These are phyloP conservation scores for Zeuzera pyrina DNA, from an alignment of 2,888 invertebrate species.

Conservation along the genomic window DNA sequence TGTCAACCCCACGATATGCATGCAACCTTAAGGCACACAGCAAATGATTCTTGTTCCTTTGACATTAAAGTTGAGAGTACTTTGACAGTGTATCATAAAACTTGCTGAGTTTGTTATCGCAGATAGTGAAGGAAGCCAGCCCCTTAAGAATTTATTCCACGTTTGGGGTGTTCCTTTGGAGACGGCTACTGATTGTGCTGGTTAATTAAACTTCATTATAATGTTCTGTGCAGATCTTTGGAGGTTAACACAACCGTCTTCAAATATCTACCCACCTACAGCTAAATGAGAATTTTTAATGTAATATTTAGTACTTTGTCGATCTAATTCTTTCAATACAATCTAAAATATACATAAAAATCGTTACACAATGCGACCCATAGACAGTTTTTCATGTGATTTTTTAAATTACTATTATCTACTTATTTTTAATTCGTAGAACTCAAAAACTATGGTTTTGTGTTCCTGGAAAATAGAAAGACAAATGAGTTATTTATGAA, in stretches of 20 bases:
- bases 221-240: conserved; percentile 40
- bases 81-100: conserved; percentile 8
- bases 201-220: conserved; percentile 66
- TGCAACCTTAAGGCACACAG: conserved; percentile 13
- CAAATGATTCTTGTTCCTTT: conserved; percentile 15
- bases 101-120: conserved; percentile 35
- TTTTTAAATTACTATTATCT: too few species aligned
- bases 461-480: too few species aligned
- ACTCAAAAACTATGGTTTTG: too few species aligned
- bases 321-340: too few species aligned
- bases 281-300: too few species aligned
- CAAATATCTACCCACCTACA: too few species aligned
- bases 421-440: too few species aligned
- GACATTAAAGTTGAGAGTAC: conserved; percentile 12
- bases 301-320: too few species aligned
- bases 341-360: too few species aligned
- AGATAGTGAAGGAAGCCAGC: conserved; percentile 32
- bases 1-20: conserved; percentile 50
- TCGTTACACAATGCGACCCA: too few species aligned
- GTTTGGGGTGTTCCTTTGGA: conserved; percentile 65
- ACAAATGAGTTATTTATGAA: too few species aligned
- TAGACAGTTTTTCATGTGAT: too few species aligned
- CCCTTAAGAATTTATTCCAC: conserved; percentile 63
- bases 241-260: conserved; percentile 11
- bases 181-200: conserved; percentile 62